phyloP scores from a whole-genome alignment of 2,888 invertebrate genomes.

The Danaus chrysippus region DNA sequence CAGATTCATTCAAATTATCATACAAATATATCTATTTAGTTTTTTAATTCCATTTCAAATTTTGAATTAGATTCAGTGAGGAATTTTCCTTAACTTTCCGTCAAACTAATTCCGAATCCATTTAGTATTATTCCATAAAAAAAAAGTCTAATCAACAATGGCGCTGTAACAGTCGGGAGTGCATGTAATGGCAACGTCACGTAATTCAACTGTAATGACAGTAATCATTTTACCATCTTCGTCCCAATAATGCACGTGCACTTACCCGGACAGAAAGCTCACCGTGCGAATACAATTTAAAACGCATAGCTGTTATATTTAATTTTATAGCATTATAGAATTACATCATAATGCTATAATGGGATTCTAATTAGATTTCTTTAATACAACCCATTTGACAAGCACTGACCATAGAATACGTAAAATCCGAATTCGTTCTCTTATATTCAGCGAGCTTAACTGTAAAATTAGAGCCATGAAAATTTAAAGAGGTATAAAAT shows the following conservation, averaged over 20 bases:
- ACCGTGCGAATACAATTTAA: slow-evolving; percentile 59
- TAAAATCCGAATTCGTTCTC: too few relatives aligned
- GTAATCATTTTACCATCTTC: slow-evolving; percentile 75
- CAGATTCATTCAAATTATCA: too few relatives aligned
- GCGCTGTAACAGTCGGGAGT: slow-evolving; percentile 57
- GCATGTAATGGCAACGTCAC: slow-evolving; percentile 55
- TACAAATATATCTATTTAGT: too few relatives aligned
- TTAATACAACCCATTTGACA: background rate
- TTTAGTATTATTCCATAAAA: slow-evolving; percentile 37
- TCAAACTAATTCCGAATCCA: slow-evolving; percentile 30
- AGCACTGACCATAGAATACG: too few relatives aligned
- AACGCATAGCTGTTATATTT: slow-evolving; percentile 36
- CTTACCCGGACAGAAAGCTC: slow-evolving; percentile 39
- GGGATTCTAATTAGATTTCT: background rate
- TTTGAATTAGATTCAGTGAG: too few relatives aligned
- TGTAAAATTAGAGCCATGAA: too few relatives aligned
- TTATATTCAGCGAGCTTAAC: too few relatives aligned
- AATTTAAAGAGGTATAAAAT: too few relatives aligned
- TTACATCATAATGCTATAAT: slow-evolving; percentile 9
- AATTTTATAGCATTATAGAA: slow-evolving; percentile 40
- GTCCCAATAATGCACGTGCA: slow-evolving; percentile 61
- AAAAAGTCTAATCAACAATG: slow-evolving; percentile 43
- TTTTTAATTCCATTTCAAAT: too few relatives aligned
- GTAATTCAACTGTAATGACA: slow-evolving; percentile 69
- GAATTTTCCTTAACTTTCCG: slow-evolving; percentile 31